A percentile compares a stretch with the other conserved stretches of the same genome.
These are phyloP conservation scores for Cyprinella venusta DNA, from an alignment of 2,797 vertebrate species.

Conservation along the genomic window DNA sequence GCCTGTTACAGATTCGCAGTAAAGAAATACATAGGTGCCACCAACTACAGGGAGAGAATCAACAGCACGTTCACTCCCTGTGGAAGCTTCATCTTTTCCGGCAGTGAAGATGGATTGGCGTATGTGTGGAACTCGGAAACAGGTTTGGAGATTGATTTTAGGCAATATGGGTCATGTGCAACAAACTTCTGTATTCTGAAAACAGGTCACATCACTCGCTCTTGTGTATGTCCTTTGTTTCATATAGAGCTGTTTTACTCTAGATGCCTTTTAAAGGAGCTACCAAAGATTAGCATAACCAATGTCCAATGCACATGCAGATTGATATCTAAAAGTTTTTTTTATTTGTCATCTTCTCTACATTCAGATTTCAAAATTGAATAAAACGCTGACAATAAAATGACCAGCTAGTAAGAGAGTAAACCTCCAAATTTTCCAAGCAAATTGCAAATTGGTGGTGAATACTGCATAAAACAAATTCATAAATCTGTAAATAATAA, in stretches of 20 bases:
- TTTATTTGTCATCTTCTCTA: too few species aligned
- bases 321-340: too few species aligned
- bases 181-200: not conserved
- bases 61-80: constrained; percentile 93
- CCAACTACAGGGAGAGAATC: constrained; percentile 94
- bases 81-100: constrained; percentile 94
- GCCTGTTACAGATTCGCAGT: constrained; percentile 79
- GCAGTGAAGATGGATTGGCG: constrained; percentile 93
- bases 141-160: constrained; percentile 72
- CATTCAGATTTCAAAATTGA: too few species aligned
- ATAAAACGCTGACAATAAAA: too few species aligned
- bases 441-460: too few species aligned
- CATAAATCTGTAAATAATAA: not conserved
- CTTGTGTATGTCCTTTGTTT: not conserved
- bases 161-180: not conserved
- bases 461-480: not conserved
- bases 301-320: not conserved
- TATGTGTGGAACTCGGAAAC: constrained; percentile 98
- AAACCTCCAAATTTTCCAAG: too few species aligned
- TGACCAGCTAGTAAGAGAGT: not conserved
- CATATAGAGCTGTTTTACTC: not conserved
- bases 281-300: too few species aligned
- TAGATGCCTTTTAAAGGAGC: not conserved
- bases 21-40: constrained; percentile 91
- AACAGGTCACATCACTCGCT: not conserved